These are phyloP conservation scores for Aplysina aerophoba DNA, from an alignment of 37 sponge, comb jelly and placozoan species.

Conservation along the genomic window DNA sequence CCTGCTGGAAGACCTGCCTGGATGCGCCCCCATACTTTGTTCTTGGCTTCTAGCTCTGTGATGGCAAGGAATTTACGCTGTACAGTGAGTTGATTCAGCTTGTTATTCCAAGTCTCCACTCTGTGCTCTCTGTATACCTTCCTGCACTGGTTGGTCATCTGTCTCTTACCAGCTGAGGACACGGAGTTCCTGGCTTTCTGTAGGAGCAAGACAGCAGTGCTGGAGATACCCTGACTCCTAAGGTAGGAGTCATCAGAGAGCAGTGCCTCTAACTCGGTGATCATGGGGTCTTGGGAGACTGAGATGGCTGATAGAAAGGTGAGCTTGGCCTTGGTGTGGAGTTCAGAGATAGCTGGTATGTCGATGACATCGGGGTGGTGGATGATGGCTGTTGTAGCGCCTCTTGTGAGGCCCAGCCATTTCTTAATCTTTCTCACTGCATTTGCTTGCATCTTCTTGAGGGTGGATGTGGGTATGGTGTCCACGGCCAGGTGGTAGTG, in stretches of 20 bases:
- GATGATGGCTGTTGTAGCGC: background rate
- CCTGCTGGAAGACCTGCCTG: background rate
- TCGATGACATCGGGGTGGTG: background rate
- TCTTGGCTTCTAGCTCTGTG: background rate
- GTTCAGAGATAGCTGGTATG: background rate
- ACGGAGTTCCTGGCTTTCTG: background rate
- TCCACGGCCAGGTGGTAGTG: background rate
- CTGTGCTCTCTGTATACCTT: no score
- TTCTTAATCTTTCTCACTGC: background rate
- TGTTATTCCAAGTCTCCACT: no score
- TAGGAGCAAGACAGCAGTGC: background rate
- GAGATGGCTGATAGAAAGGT: background rate
- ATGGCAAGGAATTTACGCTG: background rate
- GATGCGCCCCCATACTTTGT: background rate
- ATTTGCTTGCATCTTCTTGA: background rate
- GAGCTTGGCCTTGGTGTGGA: conserved; percentile 17
- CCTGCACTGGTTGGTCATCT: no score
- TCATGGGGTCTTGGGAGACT: background rate
- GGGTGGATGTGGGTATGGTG: conserved; percentile 5
- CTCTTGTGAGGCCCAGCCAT: conserved; percentile 3
- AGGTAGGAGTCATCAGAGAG: background rate
- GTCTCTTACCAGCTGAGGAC: no score
- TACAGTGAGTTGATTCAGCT: background rate
- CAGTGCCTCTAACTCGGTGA: background rate
- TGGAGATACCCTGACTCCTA: background rate